Percentiles rank a stretch among this genome's conserved stretches.
These are phyloP conservation scores for Dryobotodes eremita DNA, from an alignment of 2,888 invertebrate species.

Conservation along the genomic window DNA sequence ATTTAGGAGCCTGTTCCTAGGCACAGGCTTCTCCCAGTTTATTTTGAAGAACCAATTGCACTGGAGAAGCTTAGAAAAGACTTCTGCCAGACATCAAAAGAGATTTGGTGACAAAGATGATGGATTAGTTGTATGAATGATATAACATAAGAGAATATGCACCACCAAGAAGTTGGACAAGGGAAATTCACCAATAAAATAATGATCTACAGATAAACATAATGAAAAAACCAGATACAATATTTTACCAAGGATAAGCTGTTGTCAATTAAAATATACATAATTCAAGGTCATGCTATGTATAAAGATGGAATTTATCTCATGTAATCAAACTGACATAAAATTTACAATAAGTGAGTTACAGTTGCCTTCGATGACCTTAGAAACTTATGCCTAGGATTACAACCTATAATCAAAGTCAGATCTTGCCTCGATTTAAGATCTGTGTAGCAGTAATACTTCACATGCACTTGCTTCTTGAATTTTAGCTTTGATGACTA, in stretches of 20 bases:
- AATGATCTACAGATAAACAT: neutral
- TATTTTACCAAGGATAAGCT: neutral
- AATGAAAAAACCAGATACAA: constrained; percentile 5
- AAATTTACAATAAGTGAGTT: constrained; percentile 25
- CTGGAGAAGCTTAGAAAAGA: neutral
- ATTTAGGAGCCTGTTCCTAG: neutral
- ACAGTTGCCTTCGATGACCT: constrained; percentile 23
- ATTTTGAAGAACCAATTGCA: neutral
- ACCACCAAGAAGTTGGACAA: neutral
- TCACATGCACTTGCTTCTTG: neutral
- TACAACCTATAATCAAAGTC: constrained; percentile 42
- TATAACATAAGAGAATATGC: neutral
- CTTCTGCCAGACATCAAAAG: neutral
- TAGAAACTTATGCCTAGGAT: constrained; percentile 18
- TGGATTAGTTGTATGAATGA: neutral
- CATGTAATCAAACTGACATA: constrained; percentile 40
- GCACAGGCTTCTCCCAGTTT: neutral
- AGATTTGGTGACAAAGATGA: neutral
- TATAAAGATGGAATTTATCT: constrained; percentile 23
- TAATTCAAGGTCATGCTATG: constrained; percentile 40
- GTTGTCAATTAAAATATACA: constrained; percentile 1
- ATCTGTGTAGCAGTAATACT: neutral
- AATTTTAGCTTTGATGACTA: neutral
- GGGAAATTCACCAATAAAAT: neutral
- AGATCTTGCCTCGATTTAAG: constrained; percentile 12